Base-by-base conservation (phyloP, 2,888 invertebrate genomes). In the Ellobium chinense region DNA sequence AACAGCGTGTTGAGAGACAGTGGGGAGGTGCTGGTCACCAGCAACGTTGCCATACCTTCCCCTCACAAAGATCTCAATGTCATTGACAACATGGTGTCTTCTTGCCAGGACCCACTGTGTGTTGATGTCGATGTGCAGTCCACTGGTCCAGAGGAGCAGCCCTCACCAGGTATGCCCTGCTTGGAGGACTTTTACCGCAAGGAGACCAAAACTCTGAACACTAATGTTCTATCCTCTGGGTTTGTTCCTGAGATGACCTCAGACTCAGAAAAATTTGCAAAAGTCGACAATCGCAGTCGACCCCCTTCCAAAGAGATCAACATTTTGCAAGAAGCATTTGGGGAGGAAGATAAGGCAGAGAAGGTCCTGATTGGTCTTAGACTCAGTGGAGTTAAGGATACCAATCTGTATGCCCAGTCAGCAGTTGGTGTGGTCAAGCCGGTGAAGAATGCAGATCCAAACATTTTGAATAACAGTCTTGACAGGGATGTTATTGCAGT, bases 161-260 rank as follows among this genome's bases (percentile, higher is more conserved):
- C 66, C 7, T 76, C 76, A 14, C 76, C 76, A 18, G 69, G 80
- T 62, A 83, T 89, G 7, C 86, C 88, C 0, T 84, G 85, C 18
- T 82, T 94, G 39, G 94, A 94, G 82, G 94, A 94, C 81, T 94
- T 94, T 82, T 92, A 91, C 87, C 91, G 94, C 56, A 95, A 95
- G 89, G 94, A 95, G 82, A 94, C 94, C 0, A 95, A 95, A 90
- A 95, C 94, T 1, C 94, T 94, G 60, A 95, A 95, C 86, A 94
- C 94, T 0, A 95, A 95, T 89, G 94, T 95, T 54, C 83, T 91
- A 7, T 87, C 91, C 9, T 85, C 87, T 1, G 89, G 88, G 56
- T 88, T 83, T 31, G 85, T 93, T 72, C 94, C 94, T 82, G 93
- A 93, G 74, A 93, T 94, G 37, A 92, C 93, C 82, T 94, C 93